Base-by-base conservation (phyloP, 2,888 invertebrate genomes). In the Nasonia oneida region DNA sequence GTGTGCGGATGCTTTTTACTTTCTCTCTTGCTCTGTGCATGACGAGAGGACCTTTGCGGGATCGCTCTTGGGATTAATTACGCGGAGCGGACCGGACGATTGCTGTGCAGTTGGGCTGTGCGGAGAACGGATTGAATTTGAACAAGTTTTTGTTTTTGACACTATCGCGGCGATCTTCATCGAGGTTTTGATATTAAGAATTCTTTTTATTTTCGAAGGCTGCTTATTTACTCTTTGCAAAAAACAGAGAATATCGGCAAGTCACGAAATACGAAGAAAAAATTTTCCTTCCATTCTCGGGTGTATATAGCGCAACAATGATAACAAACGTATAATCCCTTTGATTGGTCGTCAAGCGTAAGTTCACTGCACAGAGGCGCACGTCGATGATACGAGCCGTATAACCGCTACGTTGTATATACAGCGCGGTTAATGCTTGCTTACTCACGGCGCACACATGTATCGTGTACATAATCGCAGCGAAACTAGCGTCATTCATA, bases 21-120 rank as follows among this genome's bases (percentile, higher is more conserved):
- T 29, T 29, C 50, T 61, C 18, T 47, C 42, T 42, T 3, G 6
- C 73, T 57, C 5, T 47, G 33, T 33, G 33, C 18, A 8, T 4
- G 73, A 73, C 12, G 57, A 39, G 57, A 23, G 57, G 57, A 61
- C n/a, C 57, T 61, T 23, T 61, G 57, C 57, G n/a, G 8, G 29
- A 29, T 61, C 57, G 6, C 57, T 61, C n/a, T 61, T 61, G 57
- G 18, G 82, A 83, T 83, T 83, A 83, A 83, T 83, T 71, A 39
- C 77, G 70, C 39, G 39, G 29, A 76, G 82, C n/a, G 15, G 23
- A 61, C n/a, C n/a, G 6, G 57, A 61, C 57, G n/a, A 61, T n/a
- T 61, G 23, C 57, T 23, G 0, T 29, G n/a, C 0, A 61, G 23
- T n/a, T 23, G 57, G 57, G 18, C 4, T n/a, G 57, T n/a, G n/a